Base-by-base conservation (phyloP, 2,888 invertebrate species). In the Standfussiana lucernea region DNA sequence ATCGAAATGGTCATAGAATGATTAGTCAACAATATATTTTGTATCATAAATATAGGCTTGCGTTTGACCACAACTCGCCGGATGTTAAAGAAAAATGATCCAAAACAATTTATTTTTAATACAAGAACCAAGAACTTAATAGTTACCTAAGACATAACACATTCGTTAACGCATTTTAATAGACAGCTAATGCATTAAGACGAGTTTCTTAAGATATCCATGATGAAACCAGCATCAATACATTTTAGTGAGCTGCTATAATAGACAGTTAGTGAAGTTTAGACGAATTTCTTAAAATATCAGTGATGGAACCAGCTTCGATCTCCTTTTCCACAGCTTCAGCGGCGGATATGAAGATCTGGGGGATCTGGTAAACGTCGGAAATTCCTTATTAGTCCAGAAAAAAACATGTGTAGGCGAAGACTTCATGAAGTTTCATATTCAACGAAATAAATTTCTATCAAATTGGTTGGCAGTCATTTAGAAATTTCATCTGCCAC, bases 141-240 rank as follows among this genome's bases (percentile, higher is more conserved):
- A n/a, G n/a, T n/a, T n/a, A n/a, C n/a, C n/a, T n/a, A 64, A 68
- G 13, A 21, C 21, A 45, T 37, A 24, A 24, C 35, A 24, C 37
- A 37, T 37, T 62, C 18, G 24, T n/a, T n/a, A n/a, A n/a, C n/a
- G n/a, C 6, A 40, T 28, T 76, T 10, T 42, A 72, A 69, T n/a
- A 59, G 74, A 72, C 80, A 72, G 77, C 72, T 62, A 74, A 21
- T 66, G 71, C 80, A 80, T 76, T 68, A 13, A 61, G 53, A 80
- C 8, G 21, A 62, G 42, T 68, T 62, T 42, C 75, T 75, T 77
- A 69, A 53, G 37, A 69, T 53, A 75, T 65, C 47, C 47, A 65
- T 65, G 67, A 68, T 56, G 61, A 70, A 79, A 79, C 61, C 61
- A 83, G 70, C 53, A 65, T n/a, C n/a, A n/a, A n/a, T n/a, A n/a